Base-by-base conservation (phyloP, 2,113 vertebrate genomes). In the Bos indicus region DNA sequence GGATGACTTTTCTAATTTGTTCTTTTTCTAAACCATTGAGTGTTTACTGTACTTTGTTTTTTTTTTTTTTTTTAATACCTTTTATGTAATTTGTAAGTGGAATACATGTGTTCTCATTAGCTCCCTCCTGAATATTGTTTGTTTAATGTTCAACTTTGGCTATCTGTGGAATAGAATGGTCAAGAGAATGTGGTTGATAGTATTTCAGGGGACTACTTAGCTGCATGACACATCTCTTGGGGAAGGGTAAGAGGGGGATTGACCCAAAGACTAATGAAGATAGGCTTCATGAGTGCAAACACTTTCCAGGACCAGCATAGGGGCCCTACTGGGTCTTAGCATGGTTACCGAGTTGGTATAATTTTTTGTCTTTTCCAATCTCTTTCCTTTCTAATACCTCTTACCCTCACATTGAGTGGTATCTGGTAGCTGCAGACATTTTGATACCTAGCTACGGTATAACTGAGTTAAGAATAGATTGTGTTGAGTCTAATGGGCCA, bases 1-100 rank as follows among this genome's bases (percentile, higher is more conserved):
- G 64, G 33, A 90, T 83, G 40, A 67, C 1, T 28, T 67, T 90
- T 83, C 46, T 96, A 95, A 97, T 15, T 9, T 56, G 26, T 56
- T 90, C 33, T 94, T 88, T 80, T 84, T 92, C 48, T 94, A 48
- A 97, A 33, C 19, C 52, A 94, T 83, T 88, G 64, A 88, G 52
- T 62, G 67, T 78, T 81, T 96, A 59, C 83, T 97, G 43, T 95
- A 77, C 51, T 98, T 96, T 74, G 14, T 67, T 21, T 14, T 9
- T 57, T 91, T 77, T n/a, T 17, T 1, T 28, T 43, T 74, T 74
- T 74, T 2, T 3, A 77, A 77, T 67, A 57, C 48, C 71, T 96
- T 84, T 84, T 64, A 51, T 52, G 11, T 92, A n/a, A 90, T 74
- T 56, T 90, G 9, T 51, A 81, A 88, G 16, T 48, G 90, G 52